Base-by-base conservation (phyloP, 1,140 invertebrate species). In the Tetragnatha versicolor region DNA sequence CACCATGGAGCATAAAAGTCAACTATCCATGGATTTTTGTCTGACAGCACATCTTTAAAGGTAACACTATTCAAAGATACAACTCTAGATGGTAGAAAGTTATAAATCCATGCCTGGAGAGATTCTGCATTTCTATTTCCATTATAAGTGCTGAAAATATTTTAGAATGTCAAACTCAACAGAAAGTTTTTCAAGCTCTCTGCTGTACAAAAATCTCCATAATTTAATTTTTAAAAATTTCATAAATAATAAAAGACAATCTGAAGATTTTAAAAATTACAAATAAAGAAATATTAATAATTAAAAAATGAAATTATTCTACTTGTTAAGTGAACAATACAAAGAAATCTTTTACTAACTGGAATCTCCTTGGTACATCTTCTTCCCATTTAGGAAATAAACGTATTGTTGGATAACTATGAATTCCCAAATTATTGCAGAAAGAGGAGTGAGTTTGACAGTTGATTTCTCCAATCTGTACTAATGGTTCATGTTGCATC, bases 1-100 rank as follows among this genome's bases (percentile, higher is more conserved):
- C 92, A 93, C 91, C 92, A 93, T 0, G 92, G 91, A 5, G 91
- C 91, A 85, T 89, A 93, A 84, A 91, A 93, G 84, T 93, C 91
- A 14, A 93, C 85, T 14, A 93, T 79, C 90, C 91, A 92, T 0
- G 82, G 89, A 42, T 85, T 84, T 17, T 45, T 83, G 80, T 85
- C 87, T 1, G 83, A 82, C 27, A 89, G 80, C 22, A 90, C 85
- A 20, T 86, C 73, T 17, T 84, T 82, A 51, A 88, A 87, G 9
- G 82, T 82, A 2, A 81, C 79, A 49, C 82, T 82, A 79, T 83
- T 84, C 1, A 90, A 83, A 27, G 86, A 81, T 45, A 83, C 79
- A 9, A 89, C 85, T 76, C 83, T 85, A 22, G 87, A 87, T 6
- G 91, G 90, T 20, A 92, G 80, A 82, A 89, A 91, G 45, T 88